Base-by-base conservation (phyloP, 2,888 invertebrate genomes). In the Brenthis daphne region DNA sequence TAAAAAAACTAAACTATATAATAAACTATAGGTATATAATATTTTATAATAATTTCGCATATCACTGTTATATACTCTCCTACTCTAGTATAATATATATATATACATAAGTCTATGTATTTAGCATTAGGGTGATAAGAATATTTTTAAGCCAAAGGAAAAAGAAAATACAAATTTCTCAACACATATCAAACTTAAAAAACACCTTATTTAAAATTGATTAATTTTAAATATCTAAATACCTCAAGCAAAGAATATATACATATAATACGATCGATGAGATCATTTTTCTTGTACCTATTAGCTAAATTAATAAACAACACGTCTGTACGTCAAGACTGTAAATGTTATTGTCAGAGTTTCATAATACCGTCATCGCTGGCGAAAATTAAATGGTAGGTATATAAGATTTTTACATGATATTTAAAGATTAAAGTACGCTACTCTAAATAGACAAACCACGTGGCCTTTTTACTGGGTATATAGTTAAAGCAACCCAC, bases 401-500 rank as follows among this genome's bases (percentile, higher is more conserved):
- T 47, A 8, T 47, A 5, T 47, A 29, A 48, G 53, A 2, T 48
- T 60, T 60, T 51, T 51, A 16, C 37, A 53, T 53, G 11, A 63
- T 54, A 37, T 53, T 37, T 63, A 43, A 58, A 57, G n/a, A 51
- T 61, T 51, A 57, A 69, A 65, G 43, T 57, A 47, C 53, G 51
- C 12, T 63, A 53, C 60, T 57, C 47, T 63, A 65, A 69, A 65
- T 65, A 69, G 56, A 12, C 11, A 48, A 51, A 29, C 58, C 65
- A 69, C 65, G 61, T 65, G 69, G 61, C 56, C 65, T 47, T 51
- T 56, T 37, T 24, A 4, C 33, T 47, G 51, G 57, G 57, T 48
- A 56, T 37, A 55, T 67, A 65, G 63, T 57, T 57, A 64, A 68
- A 58, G 65, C 58, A 24, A 24, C 51, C 60, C 55, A 68, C 60